phyloP scores from a whole-genome alignment of 2,888 invertebrate genomes.

The Ochlodes sylvanus region DNA sequence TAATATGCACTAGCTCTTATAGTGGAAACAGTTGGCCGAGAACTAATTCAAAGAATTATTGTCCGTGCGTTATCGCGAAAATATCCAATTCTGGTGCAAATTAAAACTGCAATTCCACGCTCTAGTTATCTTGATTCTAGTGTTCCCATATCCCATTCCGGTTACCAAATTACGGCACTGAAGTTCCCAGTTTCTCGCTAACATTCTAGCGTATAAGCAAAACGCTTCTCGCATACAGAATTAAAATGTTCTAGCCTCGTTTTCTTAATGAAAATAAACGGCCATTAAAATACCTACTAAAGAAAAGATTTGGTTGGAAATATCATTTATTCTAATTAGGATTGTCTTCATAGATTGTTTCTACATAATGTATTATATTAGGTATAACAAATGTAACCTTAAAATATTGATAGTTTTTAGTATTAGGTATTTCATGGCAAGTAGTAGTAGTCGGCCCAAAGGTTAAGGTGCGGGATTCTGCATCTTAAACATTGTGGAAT shows the following conservation, averaged over 20 bases:
- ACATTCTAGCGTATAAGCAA: slow-evolving; percentile 2
- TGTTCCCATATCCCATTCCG: not conserved
- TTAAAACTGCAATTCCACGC: slow-evolving; percentile 16
- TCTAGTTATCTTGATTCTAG: slow-evolving; percentile 11
- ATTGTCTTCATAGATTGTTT: not conserved
- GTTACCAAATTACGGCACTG: slow-evolving; percentile 7
- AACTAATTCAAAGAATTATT: not conserved
- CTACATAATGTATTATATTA: no score
- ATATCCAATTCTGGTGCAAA: not conserved
- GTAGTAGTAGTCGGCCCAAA: no score
- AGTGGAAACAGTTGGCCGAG: no score
- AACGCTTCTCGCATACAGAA: slow-evolving; percentile 7
- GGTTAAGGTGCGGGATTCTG: no score
- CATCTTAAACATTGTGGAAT: no score
- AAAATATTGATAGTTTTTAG: no score
- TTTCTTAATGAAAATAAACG: slow-evolving; percentile 27
- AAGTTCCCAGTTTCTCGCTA: slow-evolving; percentile 6
- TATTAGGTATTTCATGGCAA: no score
- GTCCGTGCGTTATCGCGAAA: not conserved
- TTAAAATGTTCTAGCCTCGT: slow-evolving; percentile 13
- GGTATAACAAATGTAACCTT: no score
- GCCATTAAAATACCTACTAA: slow-evolving; percentile 13
- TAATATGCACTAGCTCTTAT: no score
- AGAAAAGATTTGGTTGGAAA: slow-evolving; percentile 5
- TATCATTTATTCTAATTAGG: slow-evolving; percentile 4